Evolutionary conservation across 2,113 vertebrate genomes (phyloP).

Genomic region (Macheiramphus alcinus): DNA sequence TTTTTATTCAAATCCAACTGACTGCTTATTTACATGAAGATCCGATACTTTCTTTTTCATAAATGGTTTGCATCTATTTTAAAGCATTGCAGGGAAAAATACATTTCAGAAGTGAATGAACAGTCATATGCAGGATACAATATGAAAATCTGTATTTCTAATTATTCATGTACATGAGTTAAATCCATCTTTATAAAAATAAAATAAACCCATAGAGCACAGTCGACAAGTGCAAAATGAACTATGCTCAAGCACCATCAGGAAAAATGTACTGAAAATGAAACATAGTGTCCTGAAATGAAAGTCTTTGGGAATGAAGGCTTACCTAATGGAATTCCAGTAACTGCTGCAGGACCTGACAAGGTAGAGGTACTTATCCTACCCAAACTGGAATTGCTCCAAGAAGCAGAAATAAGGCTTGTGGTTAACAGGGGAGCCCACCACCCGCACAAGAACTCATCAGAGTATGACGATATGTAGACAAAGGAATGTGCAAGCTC

Average conservation of each 20-base stretch:
- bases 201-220: neutral
- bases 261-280: neutral
- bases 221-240: neutral
- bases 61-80: neutral
- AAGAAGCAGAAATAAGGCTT: neutral
- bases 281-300: neutral
- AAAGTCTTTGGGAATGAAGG: neutral
- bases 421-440: neutral
- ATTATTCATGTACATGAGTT: neutral
- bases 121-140: neutral
- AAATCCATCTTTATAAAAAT: neutral
- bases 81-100: neutral
- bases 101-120: neutral
- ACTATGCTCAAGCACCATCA: neutral
- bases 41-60: neutral
- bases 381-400: neutral
- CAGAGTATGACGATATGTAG: neutral
- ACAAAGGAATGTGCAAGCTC: neutral
- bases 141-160: neutral
- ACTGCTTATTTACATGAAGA: neutral
- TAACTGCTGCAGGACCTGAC: neutral
- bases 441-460: neutral
- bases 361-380: neutral
- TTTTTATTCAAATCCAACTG: neutral
- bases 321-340: neutral